Evolutionary conservation across 2,113 vertebrate species (phyloP).

Genomic region (Grammomys dolichurus): DNA sequence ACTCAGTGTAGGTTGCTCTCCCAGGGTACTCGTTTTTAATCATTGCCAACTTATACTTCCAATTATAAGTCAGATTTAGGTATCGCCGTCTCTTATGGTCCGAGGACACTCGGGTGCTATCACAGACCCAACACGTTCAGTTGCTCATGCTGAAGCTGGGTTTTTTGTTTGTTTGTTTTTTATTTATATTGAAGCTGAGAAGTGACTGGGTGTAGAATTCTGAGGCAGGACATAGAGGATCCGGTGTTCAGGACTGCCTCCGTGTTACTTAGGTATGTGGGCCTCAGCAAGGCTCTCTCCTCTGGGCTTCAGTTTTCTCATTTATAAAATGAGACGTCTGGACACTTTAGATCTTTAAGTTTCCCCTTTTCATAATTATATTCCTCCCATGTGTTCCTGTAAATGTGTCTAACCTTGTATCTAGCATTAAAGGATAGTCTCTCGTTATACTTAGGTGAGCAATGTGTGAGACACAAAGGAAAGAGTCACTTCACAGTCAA

Average conservation of each 20-base stretch:
- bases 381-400: neutral
- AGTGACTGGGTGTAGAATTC: conserved; percentile 35
- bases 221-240: conserved; percentile 57
- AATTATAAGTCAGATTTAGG: neutral
- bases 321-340: conserved; percentile 61
- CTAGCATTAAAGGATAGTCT: neutral
- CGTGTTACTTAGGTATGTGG: conserved; percentile 8
- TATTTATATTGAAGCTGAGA: conserved; percentile 54
- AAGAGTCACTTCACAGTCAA: neutral
- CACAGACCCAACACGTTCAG: neutral
- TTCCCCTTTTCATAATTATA: conserved; percentile 21
- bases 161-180: neutral
- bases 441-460: conserved; percentile 37
- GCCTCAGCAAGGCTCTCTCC: neutral
- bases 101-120: neutral
- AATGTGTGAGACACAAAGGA: neutral
- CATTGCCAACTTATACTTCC: neutral
- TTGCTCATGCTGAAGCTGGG: conserved; percentile 12
- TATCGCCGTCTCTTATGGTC: neutral
- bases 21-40: neutral
- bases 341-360: conserved; percentile 43
- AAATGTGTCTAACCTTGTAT: conserved; percentile 43
- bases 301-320: conserved; percentile 59
- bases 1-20: neutral
- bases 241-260: conserved; percentile 18